phyloP scores from a whole-genome alignment of 2,888 invertebrate genomes.

The Smittia sp. region DNA sequence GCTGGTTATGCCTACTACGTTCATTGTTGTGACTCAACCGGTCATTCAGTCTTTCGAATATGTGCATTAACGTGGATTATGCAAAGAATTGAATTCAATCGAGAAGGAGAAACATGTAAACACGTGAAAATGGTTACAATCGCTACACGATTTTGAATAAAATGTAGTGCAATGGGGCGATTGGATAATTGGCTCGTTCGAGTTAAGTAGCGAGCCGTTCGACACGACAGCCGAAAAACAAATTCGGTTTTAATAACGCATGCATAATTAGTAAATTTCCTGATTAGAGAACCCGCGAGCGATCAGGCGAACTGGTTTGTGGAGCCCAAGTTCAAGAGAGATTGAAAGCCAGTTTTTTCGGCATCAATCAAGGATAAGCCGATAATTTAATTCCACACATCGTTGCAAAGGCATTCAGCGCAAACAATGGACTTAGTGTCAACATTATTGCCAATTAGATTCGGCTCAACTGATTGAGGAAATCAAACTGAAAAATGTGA shows the following conservation, averaged over 20 bases:
- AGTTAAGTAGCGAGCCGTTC: background rate
- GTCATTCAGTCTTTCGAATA: background rate
- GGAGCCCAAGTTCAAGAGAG: background rate
- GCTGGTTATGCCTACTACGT: background rate
- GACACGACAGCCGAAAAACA: background rate
- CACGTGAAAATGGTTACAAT: slow-evolving; percentile 2
- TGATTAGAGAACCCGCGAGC: slow-evolving; percentile 4
- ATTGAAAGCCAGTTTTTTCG: background rate
- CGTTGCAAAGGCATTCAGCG: background rate
- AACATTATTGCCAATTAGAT: slow-evolving; percentile 18
- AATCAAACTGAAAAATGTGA: background rate
- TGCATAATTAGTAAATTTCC: slow-evolving; percentile 11
- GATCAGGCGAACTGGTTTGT: background rate
- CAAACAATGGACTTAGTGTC: slow-evolving; percentile 2
- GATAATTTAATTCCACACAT: slow-evolving; percentile 15
- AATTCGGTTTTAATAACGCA: background rate
- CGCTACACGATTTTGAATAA: background rate
- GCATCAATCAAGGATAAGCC: slow-evolving; percentile 20
- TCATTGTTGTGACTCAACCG: slow-evolving; percentile 11
- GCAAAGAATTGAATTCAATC: background rate
- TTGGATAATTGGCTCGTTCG: slow-evolving; percentile 9
- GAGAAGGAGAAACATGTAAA: background rate
- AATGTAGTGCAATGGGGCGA: slow-evolving; percentile 10
- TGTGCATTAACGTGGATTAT: background rate
- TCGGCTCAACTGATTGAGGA: slow-evolving; percentile 20